Percentiles rank a stretch among this genome's conserved stretches.
These are phyloP conservation scores for Phyllostomus discolor DNA, from an alignment of 2,113 vertebrate genomes.

Conservation along the genomic window DNA sequence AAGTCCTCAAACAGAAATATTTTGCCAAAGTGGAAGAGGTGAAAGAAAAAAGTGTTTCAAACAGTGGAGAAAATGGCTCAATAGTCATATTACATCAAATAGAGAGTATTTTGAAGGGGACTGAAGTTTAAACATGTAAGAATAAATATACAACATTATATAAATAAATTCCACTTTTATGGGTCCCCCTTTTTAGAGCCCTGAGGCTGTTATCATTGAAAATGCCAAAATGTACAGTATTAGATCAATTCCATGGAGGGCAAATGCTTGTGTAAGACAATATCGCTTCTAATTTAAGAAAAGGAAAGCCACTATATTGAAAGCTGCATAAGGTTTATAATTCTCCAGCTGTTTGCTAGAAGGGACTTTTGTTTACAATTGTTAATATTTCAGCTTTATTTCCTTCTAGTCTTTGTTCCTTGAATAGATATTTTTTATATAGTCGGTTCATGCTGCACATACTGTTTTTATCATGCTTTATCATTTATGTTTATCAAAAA, in stretches of 20 bases:
- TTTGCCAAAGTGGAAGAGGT: no score
- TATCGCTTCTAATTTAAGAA: constrained; percentile 8
- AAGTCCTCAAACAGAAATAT: no score
- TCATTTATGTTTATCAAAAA: neutral
- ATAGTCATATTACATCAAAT: no score
- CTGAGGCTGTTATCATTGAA: neutral
- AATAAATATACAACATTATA: no score
- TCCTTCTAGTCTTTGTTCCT: neutral
- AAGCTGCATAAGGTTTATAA: neutral
- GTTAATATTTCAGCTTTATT: neutral
- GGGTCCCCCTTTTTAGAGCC: neutral
- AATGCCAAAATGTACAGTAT: neutral
- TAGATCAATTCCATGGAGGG: neutral
- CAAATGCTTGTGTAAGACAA: neutral
- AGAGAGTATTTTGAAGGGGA: no score
- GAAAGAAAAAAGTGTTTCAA: no score
- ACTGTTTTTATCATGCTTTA: neutral
- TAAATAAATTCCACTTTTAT: no score
- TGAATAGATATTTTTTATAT: neutral
- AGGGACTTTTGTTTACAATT: neutral
- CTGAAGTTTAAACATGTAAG: no score
- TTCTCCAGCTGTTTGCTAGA: neutral
- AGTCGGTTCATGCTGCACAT: neutral
- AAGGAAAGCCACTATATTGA: neutral
- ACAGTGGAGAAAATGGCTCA: no score